Conservation (phyloP, 2,888 invertebrate genomes). For the Scaptomyza cyrtandrae region DNA sequence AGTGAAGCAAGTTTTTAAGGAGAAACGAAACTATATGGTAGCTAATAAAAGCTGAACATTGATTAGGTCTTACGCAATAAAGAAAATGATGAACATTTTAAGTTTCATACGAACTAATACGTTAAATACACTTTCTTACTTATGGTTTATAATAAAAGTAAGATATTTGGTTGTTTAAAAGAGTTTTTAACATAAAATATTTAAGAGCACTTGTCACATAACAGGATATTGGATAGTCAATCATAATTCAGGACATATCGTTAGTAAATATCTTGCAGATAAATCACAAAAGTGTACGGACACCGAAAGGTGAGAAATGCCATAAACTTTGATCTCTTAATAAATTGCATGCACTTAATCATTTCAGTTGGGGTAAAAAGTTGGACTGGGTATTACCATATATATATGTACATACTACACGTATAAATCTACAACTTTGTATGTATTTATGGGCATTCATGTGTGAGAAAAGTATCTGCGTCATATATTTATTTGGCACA, state of each 20-base stretch:
- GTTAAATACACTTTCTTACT: too few relatives aligned
- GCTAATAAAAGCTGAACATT: too few relatives aligned
- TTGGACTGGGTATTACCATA: slow-evolving; percentile 9
- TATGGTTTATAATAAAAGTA: too few relatives aligned
- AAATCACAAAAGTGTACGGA: slow-evolving; percentile 36
- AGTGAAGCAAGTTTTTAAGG: not conserved
- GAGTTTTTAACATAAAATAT: too few relatives aligned
- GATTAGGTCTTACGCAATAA: too few relatives aligned
- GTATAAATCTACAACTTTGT: not conserved
- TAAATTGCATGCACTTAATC: slow-evolving; percentile 69
- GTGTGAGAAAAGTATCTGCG: slow-evolving; percentile 27
- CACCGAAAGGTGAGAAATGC: slow-evolving; percentile 24
- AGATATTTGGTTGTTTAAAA: too few relatives aligned
- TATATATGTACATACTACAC: slow-evolving; percentile 10
- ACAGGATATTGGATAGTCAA: too few relatives aligned
- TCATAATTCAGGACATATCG: too few relatives aligned
- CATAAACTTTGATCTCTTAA: slow-evolving; percentile 73
- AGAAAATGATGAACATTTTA: too few relatives aligned
- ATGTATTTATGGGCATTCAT: slow-evolving; percentile 22
- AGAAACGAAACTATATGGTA: not conserved
- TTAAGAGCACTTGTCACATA: too few relatives aligned
- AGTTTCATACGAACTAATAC: too few relatives aligned
- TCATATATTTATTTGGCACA: slow-evolving; percentile 53
- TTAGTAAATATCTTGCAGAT: slow-evolving; percentile 18
- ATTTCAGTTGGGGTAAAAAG: slow-evolving; percentile 42